Evolutionary conservation across 2,888 invertebrate genomes (phyloP).

Genomic region (Drosophila neutralis): DNA sequence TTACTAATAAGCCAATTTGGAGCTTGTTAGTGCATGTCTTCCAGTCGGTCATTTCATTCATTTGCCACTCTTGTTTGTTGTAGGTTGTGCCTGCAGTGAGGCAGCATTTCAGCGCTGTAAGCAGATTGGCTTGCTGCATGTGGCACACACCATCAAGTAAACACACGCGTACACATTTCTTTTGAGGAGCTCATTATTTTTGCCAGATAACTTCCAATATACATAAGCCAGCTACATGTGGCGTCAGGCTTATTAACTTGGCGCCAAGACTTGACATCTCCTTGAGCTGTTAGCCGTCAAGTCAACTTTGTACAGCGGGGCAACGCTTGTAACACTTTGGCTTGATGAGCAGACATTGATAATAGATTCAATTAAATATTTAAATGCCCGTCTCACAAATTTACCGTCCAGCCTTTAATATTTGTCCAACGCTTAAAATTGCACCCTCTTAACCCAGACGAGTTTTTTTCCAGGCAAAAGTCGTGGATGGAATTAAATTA

Average conservation of each 20-base stretch:
- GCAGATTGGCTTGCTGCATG: conserved; percentile 15
- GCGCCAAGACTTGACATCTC: not conserved
- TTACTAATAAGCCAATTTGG: not conserved
- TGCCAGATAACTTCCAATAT: conserved; percentile 47
- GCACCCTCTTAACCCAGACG: not conserved
- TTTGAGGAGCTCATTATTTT: conserved; percentile 72
- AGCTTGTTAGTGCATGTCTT: not conserved
- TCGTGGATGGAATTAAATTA: conserved; percentile 15
- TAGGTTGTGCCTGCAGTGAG: conserved; percentile 7
- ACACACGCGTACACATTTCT: conserved; percentile 48
- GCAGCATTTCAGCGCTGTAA: conserved; percentile 27
- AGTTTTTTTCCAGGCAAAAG: conserved; percentile 20
- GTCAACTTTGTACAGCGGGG: not conserved
- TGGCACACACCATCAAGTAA: not conserved
- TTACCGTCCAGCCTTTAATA: conserved; percentile 8
- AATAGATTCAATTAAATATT: conserved; percentile 34
- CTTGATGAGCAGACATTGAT: conserved; percentile 27
- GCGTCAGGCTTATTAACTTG: not conserved
- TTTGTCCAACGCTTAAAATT: conserved; percentile 6
- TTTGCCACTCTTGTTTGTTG: conserved; percentile 1
- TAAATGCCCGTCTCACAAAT: conserved; percentile 17
- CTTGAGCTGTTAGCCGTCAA: not conserved
- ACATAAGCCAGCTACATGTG: conserved; percentile 20
- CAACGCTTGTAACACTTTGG: conserved; percentile 13
- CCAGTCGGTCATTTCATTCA: not conserved